Base-by-base conservation (phyloP, 2,113 vertebrate genomes). In the Hyla sarda region DNA sequence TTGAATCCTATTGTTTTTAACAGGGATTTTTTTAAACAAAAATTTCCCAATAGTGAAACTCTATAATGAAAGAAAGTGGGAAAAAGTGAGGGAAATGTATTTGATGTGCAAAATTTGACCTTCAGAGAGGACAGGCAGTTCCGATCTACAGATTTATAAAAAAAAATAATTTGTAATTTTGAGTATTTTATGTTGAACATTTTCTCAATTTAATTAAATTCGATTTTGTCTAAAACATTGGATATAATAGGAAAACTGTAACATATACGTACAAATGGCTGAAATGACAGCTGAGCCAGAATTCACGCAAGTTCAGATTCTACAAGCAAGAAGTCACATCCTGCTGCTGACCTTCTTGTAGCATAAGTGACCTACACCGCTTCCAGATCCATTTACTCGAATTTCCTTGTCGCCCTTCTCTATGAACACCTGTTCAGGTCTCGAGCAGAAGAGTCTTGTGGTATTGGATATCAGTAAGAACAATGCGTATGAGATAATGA, bases 401-500 rank as follows among this genome's bases (percentile, higher is more conserved):
- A 54, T 65, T 52, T 69, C 81, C 65, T 54, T 37, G 48, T 82
- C 30, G 37, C 32, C 37, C 19, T 54, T 85, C 37, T 28, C 37
- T 76, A 47, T 34, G 16, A 85, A 78, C 60, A 78, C 73, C 58
- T 69, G n/a, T 69, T 69, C 56, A 77, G 76, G 28, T 52, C 17
- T 19, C 13, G 25, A 71, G n/a, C 50, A 80, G 25, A 71, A 5
- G 19, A 78, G 45, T 32, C 30, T 76, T 16, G 12, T 19, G 13
- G 83, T 71, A 67, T 85, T 56, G 52, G 37, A 72, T 86, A 72
- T 80, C 76, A 72, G 19, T 67, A 62, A 71, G 62, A 37, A 58
- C 65, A 71, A 71, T 71, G 34, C 5, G 3, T 23, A 79, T 34
- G 41, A 54, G 48, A 85, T 56, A 45, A 69, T 67, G n/a, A 77